A percentile compares a stretch with the other conserved stretches of the same genome.
Conservation (phyloP, 2,113 vertebrate species). For the Entelurus aequoreus region DNA sequence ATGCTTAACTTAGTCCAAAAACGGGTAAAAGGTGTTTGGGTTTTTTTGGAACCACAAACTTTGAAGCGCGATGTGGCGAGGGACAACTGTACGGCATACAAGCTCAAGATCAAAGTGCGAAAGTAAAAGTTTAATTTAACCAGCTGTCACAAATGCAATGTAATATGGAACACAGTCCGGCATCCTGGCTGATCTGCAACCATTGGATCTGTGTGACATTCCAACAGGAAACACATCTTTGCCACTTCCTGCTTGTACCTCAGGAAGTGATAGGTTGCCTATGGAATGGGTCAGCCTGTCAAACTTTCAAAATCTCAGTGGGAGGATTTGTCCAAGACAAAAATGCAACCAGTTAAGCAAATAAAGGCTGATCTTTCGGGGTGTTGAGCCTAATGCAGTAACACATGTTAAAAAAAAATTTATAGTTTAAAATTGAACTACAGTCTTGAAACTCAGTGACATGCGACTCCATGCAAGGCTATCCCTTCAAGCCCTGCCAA, state of each 20-base stretch:
- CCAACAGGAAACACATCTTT: constrained; percentile 52
- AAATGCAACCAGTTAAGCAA: constrained; percentile 5
- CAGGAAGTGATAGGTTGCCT: constrained; percentile 42
- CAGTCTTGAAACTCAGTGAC: background rate
- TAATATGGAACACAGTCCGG: constrained; percentile 9
- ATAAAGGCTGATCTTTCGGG: background rate
- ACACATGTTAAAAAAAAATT: too few relatives aligned
- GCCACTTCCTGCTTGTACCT: constrained; percentile 52
- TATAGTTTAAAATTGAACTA: too few relatives aligned
- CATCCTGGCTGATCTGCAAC: constrained; percentile 26
- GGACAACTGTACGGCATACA: too few relatives aligned
- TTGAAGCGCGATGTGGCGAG: too few relatives aligned
- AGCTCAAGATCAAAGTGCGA: too few relatives aligned
- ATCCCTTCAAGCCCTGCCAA: background rate
- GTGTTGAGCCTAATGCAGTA: background rate
- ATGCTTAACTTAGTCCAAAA: too few relatives aligned
- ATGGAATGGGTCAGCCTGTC: constrained; percentile 9
- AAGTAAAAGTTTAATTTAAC: background rate
- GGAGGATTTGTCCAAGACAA: constrained; percentile 1
- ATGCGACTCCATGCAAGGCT: background rate
- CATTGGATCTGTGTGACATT: constrained; percentile 31
- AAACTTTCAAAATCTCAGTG: constrained; percentile 5
- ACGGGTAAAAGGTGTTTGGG: too few relatives aligned
- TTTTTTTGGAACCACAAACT: too few relatives aligned
- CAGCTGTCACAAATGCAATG: constrained; percentile 4